Evolutionary conservation across 2,113 vertebrate genomes (phyloP), one percentile per base, ranked within the genome.

Genomic region (Psephotus haematonotus): DNA sequence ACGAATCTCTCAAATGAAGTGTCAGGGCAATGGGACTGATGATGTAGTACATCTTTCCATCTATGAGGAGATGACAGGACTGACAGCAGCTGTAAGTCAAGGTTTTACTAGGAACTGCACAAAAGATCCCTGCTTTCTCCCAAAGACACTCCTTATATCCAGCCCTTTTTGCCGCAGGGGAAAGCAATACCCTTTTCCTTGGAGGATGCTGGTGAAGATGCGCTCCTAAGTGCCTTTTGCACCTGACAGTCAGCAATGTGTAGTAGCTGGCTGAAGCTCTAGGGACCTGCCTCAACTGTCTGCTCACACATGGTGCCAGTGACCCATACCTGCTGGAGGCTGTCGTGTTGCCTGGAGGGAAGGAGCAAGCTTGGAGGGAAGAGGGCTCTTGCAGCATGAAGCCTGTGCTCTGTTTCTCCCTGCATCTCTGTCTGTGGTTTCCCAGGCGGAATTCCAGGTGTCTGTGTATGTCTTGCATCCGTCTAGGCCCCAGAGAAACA

Each of bases 221-320:
- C 24, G 20, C 57, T 80, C 17, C 71, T 47, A 31, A 52, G 13
- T 3, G n/a, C 18, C 44, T 25, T 31, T 13, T 53, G 29, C 4
- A 16, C 46, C 47, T 0, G 0, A 23, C 44, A 60, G 10, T 27
- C 70, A 24, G 50, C 87, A 39, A 27, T 0, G 4, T 15, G 43
- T 14, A 13, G 6, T 57, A 76, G 41, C 49, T 62, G 55, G 9
- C 49, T 64, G 75, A 37, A 64, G 49, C 49, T 35, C 60, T 13
- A 23, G 31, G 47, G 31, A 31, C 37, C 24, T 72, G 64, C 29
- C 49, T 16, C 22, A 13, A 0, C 15, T 53, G 11, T 9, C 53
- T 50, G 65, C 35, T 65, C 44, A 24, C n/a, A 23, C 3, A 27
- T 6, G 19, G 8, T 25, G 76, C 46, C 44, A 12, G 8, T 22